phyloP scores from a whole-genome alignment of 2,113 vertebrate genomes.

The Euleptes europaea region DNA sequence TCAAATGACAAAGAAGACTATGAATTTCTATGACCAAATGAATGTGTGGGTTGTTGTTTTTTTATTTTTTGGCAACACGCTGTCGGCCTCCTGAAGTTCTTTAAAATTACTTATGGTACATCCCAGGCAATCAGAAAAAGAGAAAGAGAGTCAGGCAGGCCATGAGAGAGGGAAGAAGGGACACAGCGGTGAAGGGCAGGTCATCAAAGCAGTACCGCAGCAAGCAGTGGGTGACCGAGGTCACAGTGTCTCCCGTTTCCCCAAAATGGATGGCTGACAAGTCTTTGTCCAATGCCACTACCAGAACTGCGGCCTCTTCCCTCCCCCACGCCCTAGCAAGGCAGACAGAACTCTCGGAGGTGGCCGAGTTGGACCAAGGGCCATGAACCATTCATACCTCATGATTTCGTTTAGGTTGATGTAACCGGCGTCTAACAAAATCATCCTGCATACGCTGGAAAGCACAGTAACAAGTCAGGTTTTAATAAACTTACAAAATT shows the following conservation, averaged over 20 bases:
- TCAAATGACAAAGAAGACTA: not conserved
- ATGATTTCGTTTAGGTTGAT: not conserved
- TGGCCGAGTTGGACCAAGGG: not conserved
- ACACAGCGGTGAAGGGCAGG: no score
- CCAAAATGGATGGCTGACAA: not conserved
- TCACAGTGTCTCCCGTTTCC: not conserved
- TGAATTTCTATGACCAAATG: not conserved
- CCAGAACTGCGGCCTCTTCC: not conserved
- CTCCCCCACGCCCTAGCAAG: no score
- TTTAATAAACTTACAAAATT: conserved; percentile 77
- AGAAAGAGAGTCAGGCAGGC: no score
- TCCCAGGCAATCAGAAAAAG: no score
- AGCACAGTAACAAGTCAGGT: conserved; percentile 62
- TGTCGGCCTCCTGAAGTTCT: not conserved
- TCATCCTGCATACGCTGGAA: not conserved
- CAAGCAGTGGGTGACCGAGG: not conserved
- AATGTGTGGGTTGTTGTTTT: no score
- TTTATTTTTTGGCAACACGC: not conserved
- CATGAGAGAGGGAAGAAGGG: no score
- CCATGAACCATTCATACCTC: not conserved
- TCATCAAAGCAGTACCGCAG: not conserved
- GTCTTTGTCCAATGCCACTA: not conserved
- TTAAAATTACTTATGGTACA: not conserved
- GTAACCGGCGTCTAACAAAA: not conserved
- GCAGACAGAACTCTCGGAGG: not conserved